Base-by-base conservation (phyloP, 2,113 vertebrate genomes). In the Tetraodon nigroviridis region DNA sequence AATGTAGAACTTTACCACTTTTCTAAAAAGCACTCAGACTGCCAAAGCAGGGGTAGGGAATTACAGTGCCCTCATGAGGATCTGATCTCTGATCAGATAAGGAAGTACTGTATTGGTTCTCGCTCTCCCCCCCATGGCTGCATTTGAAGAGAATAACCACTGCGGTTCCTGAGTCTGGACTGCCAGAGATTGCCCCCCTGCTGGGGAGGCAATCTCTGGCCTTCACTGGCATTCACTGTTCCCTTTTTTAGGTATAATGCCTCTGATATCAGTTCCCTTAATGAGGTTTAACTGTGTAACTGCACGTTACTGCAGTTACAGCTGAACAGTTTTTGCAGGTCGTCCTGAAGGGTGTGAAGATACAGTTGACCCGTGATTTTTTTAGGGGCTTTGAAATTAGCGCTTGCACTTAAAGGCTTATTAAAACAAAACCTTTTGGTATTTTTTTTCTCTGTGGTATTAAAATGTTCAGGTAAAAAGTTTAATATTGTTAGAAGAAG, bases 61-160 rank as follows among this genome's bases (percentile, higher is more conserved):
- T 72, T 54, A 71, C 58, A 68, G 64, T 62, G 66, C 29, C 64
- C 70, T 73, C 61, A 55, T 69, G 58, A 63, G 71, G 72, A 73
- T 86, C 71, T 76, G 78, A 88, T 86, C 61, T 58, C 51, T 21
- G 3, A 66, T 67, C 72, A 81, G 76, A 89, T 89, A 84, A 84
- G 47, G 57, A 71, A 62, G 76, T 65, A 76, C 64, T 55, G 59
- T 70, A 73, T 69, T 80, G 52, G 47, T 55, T 81, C n/a, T n/a
- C n/a, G n/a, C n/a, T n/a, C n/a, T 69, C 58, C 65, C 27, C 37
- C 20, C 51, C 49, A 56, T 55, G 19, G 46, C 20, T 20, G 55
- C 44, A 51, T 60, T 64, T 51, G 55, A 61, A 51, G 50, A 63
- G 64, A 71, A 75, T 22, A 67, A 60, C 67, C 64, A 65, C 69